Evolutionary conservation across 2,888 invertebrate species (phyloP).

Genomic region (Boloria euphrosyne): DNA sequence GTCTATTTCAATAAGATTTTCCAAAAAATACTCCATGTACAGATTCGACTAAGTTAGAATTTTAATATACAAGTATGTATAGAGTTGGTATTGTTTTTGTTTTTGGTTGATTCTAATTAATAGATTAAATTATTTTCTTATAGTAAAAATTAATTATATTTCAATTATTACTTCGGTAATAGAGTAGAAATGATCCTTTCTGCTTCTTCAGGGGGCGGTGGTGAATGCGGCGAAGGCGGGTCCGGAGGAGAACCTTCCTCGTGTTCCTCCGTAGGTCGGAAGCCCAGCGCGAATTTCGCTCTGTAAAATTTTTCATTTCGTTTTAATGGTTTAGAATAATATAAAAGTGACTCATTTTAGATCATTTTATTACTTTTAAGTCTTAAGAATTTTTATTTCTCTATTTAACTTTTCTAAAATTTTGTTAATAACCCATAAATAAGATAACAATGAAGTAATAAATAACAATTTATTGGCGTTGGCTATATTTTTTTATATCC

Average conservation of each 20-base stretch:
- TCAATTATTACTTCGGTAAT: conserved; percentile 84
- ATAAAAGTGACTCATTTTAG: too few relatives aligned
- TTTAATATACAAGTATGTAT: background rate
- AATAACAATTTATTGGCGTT: too few relatives aligned
- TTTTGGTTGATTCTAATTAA: background rate
- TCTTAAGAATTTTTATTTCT: too few relatives aligned
- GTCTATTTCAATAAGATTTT: too few relatives aligned
- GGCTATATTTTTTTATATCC: too few relatives aligned
- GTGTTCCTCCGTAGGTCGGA: conserved; percentile 84
- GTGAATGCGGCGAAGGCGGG: conserved; percentile 81
- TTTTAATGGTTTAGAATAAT: background rate
- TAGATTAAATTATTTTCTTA: background rate
- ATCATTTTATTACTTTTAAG: background rate
- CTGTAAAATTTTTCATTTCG: conserved; percentile 58
- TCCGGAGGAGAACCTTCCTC: conserved; percentile 81
- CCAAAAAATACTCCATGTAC: too few relatives aligned
- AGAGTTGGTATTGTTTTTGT: background rate
- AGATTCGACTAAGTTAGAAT: too few relatives aligned
- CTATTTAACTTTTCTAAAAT: too few relatives aligned
- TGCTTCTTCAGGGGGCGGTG: conserved; percentile 90
- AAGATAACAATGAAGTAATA: too few relatives aligned
- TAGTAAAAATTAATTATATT: background rate
- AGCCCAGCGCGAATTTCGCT: conserved; percentile 88
- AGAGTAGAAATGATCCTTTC: conserved; percentile 89
- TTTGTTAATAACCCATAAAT: too few relatives aligned